phyloP scores from a whole-genome alignment of 2,113 vertebrate genomes.

The Edolisoma coerulescens region DNA sequence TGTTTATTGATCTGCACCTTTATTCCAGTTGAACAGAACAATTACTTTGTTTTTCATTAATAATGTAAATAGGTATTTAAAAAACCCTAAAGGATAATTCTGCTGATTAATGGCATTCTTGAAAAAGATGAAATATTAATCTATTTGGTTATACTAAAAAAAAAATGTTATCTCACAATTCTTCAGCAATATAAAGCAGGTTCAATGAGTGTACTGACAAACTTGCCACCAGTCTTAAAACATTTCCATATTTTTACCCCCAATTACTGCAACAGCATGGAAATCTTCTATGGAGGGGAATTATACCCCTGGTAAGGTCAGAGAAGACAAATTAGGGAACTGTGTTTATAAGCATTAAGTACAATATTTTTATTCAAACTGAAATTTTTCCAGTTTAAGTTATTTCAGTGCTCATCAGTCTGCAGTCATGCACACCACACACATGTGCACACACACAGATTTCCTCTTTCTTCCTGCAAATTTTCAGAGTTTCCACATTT shows the following conservation, averaged over 20 bases:
- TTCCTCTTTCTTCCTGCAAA: background rate
- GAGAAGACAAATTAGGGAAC: background rate
- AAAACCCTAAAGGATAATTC: background rate
- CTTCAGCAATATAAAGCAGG: background rate
- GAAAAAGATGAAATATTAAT: background rate
- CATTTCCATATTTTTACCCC: background rate
- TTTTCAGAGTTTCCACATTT: background rate
- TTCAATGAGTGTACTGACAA: background rate
- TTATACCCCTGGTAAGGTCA: background rate
- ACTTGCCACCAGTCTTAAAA: background rate
- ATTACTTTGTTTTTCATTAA: background rate
- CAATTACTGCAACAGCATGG: background rate
- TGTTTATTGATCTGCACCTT: background rate
- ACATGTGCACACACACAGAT: background rate
- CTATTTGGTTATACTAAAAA: background rate
- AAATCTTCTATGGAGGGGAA: background rate
- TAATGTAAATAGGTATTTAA: background rate
- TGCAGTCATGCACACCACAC: rapidly evolving
- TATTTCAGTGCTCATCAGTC: background rate
- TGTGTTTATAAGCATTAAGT: background rate
- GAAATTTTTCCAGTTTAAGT: background rate
- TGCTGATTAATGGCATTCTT: background rate
- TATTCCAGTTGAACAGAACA: background rate
- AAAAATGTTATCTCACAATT: background rate
- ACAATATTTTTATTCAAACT: background rate